Conservation (phyloP, 2,888 invertebrate species). For the Stratiomys singularior region DNA sequence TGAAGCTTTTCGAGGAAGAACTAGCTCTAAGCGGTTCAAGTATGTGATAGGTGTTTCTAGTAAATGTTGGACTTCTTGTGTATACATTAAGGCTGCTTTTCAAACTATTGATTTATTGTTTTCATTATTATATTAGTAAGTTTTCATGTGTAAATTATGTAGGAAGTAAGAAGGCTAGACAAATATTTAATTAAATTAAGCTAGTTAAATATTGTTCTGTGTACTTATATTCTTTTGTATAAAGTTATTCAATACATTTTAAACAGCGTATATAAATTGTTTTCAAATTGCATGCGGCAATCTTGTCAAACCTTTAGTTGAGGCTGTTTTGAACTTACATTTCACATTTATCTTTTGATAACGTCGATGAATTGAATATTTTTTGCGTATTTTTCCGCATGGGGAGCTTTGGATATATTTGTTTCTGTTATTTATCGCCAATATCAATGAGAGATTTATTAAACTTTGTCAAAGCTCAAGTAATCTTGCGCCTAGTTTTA, state of each 20-base stretch:
- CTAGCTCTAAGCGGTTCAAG: neutral
- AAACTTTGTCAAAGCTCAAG: too few relatives aligned
- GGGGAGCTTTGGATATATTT: too few relatives aligned
- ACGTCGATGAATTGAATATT: too few relatives aligned
- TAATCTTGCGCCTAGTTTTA: too few relatives aligned
- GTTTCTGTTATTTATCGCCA: too few relatives aligned
- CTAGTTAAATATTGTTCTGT: neutral
- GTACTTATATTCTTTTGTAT: constrained; percentile 1
- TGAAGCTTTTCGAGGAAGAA: constrained; percentile 57
- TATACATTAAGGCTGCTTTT: constrained; percentile 47
- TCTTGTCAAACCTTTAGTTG: too few relatives aligned
- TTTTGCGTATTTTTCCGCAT: too few relatives aligned
- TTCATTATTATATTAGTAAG: constrained; percentile 32
- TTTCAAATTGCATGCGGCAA: too few relatives aligned
- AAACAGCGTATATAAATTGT: too few relatives aligned
- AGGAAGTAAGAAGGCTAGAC: constrained; percentile 13
- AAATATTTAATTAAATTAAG: constrained; percentile 19
- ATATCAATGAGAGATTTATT: too few relatives aligned
- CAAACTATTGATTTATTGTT: constrained; percentile 30
- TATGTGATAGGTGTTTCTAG: constrained; percentile 31
- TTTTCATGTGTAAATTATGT: constrained; percentile 50
- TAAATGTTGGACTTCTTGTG: neutral
- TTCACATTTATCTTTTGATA: too few relatives aligned
- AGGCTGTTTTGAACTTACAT: too few relatives aligned
- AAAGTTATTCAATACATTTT: neutral